Conservation (phyloP, 2,797 vertebrate species). For the Gastrophryne carolinensis region DNA sequence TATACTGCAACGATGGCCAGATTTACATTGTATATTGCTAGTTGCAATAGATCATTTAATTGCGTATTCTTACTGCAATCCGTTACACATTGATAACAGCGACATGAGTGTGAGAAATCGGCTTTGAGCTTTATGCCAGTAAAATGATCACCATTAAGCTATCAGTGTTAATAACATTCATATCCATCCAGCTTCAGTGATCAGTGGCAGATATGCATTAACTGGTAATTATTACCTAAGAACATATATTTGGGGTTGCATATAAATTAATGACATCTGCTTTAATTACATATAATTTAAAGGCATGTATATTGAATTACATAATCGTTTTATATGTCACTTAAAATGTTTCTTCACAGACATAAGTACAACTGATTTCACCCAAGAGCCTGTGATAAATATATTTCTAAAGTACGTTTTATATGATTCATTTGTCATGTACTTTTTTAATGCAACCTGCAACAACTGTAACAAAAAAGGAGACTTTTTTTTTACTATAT, state of each 20-base stretch:
- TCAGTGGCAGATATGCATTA: slow-evolving; percentile 42
- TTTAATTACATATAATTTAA: slow-evolving; percentile 51
- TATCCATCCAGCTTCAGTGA: slow-evolving; percentile 9
- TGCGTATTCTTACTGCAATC: slow-evolving; percentile 11
- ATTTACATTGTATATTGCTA: neutral
- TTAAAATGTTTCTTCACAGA: neutral
- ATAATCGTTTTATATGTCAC: neutral
- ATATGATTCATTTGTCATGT: too few relatives aligned
- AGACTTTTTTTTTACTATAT: too few relatives aligned
- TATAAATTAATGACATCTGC: slow-evolving; percentile 44
- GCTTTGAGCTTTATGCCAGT: slow-evolving; percentile 11
- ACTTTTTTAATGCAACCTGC: too few relatives aligned
- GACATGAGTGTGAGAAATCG: slow-evolving; percentile 17
- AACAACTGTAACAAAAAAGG: neutral
- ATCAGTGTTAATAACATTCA: slow-evolving; percentile 30
- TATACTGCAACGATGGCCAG: too few relatives aligned
- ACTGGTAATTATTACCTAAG: slow-evolving; percentile 21
- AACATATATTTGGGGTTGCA: slow-evolving; percentile 39
- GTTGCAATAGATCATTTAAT: slow-evolving; percentile 13
- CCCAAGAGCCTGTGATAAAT: neutral
- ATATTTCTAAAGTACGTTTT: neutral
- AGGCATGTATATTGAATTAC: slow-evolving; percentile 53
- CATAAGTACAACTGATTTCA: neutral
- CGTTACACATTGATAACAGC: neutral
- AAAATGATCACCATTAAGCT: slow-evolving; percentile 32